phyloP scores from a whole-genome alignment of 2,888 invertebrate species.

The Pyralis farinalis region DNA sequence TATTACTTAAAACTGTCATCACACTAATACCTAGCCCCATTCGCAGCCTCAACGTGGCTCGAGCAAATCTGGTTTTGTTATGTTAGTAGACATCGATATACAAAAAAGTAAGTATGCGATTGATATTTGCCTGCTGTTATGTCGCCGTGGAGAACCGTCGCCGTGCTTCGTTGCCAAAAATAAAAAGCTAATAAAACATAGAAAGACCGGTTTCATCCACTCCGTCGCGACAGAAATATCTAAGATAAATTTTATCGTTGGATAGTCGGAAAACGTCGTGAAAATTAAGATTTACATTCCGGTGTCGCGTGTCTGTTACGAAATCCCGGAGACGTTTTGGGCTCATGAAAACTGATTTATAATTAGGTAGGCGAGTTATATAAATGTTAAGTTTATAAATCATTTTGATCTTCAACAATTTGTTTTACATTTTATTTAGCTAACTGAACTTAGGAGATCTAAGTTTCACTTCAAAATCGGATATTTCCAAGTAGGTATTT shows the following conservation, averaged over 20 bases:
- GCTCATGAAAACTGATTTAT: conserved; percentile 9
- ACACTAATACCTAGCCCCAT: conserved; percentile 73
- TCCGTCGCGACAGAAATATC: conserved; percentile 63
- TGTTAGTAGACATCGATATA: conserved; percentile 78
- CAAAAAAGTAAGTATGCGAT: conserved; percentile 47
- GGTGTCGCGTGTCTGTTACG: conserved; percentile 36
- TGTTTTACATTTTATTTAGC: too few species aligned
- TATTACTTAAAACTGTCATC: conserved; percentile 31
- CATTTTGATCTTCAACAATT: too few species aligned
- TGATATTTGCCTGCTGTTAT: conserved; percentile 38
- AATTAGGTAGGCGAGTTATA: conserved; percentile 12
- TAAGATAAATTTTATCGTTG: conserved; percentile 28
- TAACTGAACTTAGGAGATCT: too few species aligned
- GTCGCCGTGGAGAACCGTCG: conserved; percentile 55
- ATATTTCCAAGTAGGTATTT: too few species aligned
- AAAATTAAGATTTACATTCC: conserved; percentile 42
- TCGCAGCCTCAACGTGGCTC: conserved; percentile 60
- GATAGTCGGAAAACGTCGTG: conserved; percentile 31
- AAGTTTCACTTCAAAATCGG: too few species aligned
- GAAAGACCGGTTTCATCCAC: conserved; percentile 48
- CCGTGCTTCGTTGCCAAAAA: conserved; percentile 68
- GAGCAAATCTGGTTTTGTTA: conserved; percentile 67
- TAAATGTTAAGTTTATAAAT: neutral
- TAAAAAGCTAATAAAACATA: conserved; percentile 37
- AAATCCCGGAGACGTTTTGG: conserved; percentile 23